These are phyloP conservation scores for Diabrotica virgifera DNA, from an alignment of 1,140 invertebrate genomes.

Conservation along the genomic window DNA sequence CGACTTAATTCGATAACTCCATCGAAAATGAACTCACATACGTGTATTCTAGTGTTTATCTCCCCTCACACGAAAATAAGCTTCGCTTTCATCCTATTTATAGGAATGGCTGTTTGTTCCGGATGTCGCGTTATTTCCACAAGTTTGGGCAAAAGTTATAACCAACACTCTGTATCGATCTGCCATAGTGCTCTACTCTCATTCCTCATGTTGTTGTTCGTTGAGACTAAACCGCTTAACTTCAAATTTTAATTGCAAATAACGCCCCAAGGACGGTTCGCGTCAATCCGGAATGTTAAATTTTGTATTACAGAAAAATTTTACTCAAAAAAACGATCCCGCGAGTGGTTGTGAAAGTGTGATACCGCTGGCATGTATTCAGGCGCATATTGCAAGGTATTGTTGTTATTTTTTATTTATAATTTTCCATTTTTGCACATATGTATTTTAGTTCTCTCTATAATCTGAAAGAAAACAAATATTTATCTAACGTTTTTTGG, in stretches of 20 bases:
- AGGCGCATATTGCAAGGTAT: conserved; percentile 25
- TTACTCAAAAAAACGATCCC: conserved; percentile 26
- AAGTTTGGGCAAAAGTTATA: not conserved
- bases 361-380: conserved; percentile 30
- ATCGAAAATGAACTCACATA: no score
- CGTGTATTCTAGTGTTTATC: not conserved
- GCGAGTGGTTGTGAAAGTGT: conserved; percentile 18
- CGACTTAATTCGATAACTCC: no score
- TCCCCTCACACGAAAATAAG: conserved; percentile 5
- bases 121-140: conserved; percentile 11
- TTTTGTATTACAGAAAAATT: conserved; percentile 31
- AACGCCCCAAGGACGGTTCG: not conserved
- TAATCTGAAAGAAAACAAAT: no score
- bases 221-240: conserved; percentile 9
- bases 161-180: conserved; percentile 15
- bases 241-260: conserved; percentile 6
- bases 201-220: conserved; percentile 5
- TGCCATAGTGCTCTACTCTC: not conserved
- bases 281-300: conserved; percentile 24
- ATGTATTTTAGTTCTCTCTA: no score
- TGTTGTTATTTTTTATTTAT: no score
- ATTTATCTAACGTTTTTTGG: no score
- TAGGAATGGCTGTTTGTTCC: not conserved
- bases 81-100: conserved; percentile 10
- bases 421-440: no score